Evolutionary conservation across 2,113 vertebrate species (phyloP).

Genomic region (Malurus alboscapulatus): DNA sequence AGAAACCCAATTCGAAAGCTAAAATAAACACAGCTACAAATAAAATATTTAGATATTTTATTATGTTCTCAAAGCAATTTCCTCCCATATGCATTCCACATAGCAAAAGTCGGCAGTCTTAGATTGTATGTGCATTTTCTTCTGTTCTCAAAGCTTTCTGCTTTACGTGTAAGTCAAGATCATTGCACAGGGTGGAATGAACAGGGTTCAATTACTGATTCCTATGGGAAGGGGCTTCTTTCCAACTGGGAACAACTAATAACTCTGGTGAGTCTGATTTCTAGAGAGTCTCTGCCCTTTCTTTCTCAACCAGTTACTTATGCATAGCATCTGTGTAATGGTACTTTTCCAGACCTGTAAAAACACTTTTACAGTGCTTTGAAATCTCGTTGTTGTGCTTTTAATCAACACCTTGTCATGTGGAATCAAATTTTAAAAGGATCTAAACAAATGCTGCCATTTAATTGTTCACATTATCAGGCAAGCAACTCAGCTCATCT

Average conservation of each 20-base stretch:
- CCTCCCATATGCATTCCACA: not conserved
- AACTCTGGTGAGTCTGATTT: not conserved
- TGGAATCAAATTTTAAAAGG: slow-evolving; percentile 50
- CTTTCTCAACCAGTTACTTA: not conserved
- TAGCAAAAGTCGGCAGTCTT: slow-evolving; percentile 39
- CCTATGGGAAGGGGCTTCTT: not conserved
- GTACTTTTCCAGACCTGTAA: not conserved
- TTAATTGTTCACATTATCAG: slow-evolving; percentile 72
- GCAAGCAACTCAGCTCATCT: slow-evolving; percentile 68
- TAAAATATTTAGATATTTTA: slow-evolving; percentile 54
- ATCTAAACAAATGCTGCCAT: slow-evolving; percentile 63
- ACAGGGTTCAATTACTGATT: not conserved
- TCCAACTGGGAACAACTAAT: not conserved
- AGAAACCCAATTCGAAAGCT: slow-evolving; percentile 46
- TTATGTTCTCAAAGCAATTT: slow-evolving; percentile 19
- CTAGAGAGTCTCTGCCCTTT: not conserved
- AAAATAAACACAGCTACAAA: slow-evolving; percentile 51
- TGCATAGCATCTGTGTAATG: not conserved
- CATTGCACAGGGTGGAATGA: not conserved
- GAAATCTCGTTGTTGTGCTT: not conserved
- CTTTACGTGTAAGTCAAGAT: not conserved
- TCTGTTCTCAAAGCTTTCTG: not conserved
- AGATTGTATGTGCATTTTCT: slow-evolving; percentile 17
- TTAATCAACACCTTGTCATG: slow-evolving; percentile 40
- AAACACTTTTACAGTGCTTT: not conserved